Evolutionary conservation across 2,797 vertebrate species (phyloP), one percentile per base, ranked within the genome.

Genomic region (Triplophysa bombifrons): DNA sequence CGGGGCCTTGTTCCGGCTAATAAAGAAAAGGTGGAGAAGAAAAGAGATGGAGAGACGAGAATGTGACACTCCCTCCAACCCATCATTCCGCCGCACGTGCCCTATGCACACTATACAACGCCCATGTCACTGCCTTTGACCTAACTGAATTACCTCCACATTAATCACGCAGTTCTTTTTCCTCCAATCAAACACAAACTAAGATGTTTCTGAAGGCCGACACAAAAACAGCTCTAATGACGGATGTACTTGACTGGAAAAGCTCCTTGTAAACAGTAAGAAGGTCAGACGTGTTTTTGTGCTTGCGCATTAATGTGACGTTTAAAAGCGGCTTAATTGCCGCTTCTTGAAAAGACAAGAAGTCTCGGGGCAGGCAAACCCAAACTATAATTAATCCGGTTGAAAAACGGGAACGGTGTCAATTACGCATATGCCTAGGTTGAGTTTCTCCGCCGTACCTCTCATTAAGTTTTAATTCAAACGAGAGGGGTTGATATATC

Each of bases 321-420:
- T 88, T 90, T 91, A 87, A 91, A 90, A 89, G 61, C 85, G 73
- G 14, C 87, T 90, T 93, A 91, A 91, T 91, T 90, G 90, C 89
- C 50, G 87, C 88, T 77, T 73, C 80, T 75, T 85, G 87, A 86
- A 85, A 84, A 88, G 84, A 91, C 90, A 88, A 90, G 89, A 88
- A 85, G 86, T 89, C 89, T 86, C 86, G 56, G 76, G 83, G 87
- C 84, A 78, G 84, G 85, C 22, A 7, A 16, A 85, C 69, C 74
- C 88, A 84, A 83, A 86, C 20, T 10, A 6, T 68, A 58, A 27
- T 55, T 68, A 20, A 58, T 67, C 44, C 16, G 3, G 46, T 58
- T 51, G 16, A 77, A 38, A 73, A 70, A 17, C 82, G 83, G 55
- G 80, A 84, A 70, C 44, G 19, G 58, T 83, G 84, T 87, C 88